Conservation (phyloP, 1,140 invertebrate genomes). For the Zaprionus davidi region DNA sequence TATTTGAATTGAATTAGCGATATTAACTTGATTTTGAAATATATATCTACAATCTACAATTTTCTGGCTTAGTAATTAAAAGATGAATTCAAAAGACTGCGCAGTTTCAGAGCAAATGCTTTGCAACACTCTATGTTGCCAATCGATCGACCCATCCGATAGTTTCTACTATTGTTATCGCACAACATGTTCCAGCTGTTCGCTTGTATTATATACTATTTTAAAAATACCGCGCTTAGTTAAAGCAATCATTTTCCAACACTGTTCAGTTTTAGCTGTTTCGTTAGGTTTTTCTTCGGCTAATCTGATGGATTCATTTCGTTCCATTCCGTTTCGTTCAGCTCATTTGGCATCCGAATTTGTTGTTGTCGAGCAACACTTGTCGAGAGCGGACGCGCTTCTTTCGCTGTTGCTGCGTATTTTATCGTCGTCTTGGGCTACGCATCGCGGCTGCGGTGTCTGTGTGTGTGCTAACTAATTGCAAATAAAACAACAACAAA, state of each 20-base stretch:
- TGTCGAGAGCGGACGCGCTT: slow-evolving; percentile 24
- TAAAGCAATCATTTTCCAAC: slow-evolving; percentile 8
- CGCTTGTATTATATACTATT: background rate
- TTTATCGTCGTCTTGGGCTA: slow-evolving; percentile 10
- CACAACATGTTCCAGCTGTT: background rate
- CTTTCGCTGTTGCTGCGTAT: slow-evolving; percentile 25
- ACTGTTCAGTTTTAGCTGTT: slow-evolving; percentile 2
- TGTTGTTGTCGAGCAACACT: slow-evolving; percentile 36
- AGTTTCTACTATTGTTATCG: background rate
- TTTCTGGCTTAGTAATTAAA: background rate
- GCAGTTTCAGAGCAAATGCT: background rate
- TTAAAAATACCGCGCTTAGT: background rate
- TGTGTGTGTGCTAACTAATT: slow-evolving; percentile 28
- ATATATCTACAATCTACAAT: slow-evolving; percentile 2
- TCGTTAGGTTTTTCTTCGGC: slow-evolving; percentile 27
- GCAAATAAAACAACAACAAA: slow-evolving; percentile 44
- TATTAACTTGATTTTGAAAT: slow-evolving; percentile 3
- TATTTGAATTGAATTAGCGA: slow-evolving; percentile 24
- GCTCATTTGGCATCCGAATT: slow-evolving; percentile 4
- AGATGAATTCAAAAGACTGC: background rate
- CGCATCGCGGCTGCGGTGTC: slow-evolving; percentile 37
- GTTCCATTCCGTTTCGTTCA: slow-evolving; percentile 18
- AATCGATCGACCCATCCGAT: background rate
- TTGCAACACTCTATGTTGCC: background rate
- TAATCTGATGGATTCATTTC: slow-evolving; percentile 12